phyloP scores from a whole-genome alignment of 92 coral and sea anemone species.

The Actinostola sp. region DNA sequence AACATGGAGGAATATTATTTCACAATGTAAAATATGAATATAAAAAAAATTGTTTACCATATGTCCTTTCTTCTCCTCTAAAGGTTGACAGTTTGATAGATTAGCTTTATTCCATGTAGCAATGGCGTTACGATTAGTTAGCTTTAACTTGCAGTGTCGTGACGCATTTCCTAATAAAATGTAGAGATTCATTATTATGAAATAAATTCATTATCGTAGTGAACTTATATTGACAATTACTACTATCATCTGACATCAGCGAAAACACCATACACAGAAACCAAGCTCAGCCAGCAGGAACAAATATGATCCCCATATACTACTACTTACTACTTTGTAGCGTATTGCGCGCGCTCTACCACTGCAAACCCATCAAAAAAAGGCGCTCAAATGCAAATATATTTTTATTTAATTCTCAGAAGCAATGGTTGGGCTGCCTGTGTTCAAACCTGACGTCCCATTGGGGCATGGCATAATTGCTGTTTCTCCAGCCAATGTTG shows the following conservation, averaged over 20 bases:
- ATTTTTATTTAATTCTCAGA: neutral
- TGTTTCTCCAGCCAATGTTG: neutral
- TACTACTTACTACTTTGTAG: no score
- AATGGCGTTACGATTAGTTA: neutral
- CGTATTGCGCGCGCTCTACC: no score
- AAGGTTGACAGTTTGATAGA: neutral
- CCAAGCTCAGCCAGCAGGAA: no score
- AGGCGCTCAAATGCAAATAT: neutral
- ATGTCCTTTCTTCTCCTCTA: neutral
- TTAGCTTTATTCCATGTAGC: neutral
- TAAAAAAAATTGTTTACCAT: no score
- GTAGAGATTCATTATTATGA: neutral
- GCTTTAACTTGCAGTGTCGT: conserved; percentile 5
- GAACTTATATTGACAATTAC: no score
- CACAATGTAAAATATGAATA: no score
- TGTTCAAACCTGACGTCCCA: neutral
- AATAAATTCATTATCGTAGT: neutral
- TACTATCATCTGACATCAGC: neutral
- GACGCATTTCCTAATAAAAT: conserved; percentile 1
- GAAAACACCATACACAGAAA: no score
- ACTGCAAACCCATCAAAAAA: no score
- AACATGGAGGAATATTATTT: no score
- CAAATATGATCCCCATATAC: no score
- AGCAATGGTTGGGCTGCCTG: neutral
- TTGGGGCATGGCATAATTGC: conserved; percentile 16